Conservation (phyloP, 1,140 invertebrate species). For the Vanessa tameamea region DNA sequence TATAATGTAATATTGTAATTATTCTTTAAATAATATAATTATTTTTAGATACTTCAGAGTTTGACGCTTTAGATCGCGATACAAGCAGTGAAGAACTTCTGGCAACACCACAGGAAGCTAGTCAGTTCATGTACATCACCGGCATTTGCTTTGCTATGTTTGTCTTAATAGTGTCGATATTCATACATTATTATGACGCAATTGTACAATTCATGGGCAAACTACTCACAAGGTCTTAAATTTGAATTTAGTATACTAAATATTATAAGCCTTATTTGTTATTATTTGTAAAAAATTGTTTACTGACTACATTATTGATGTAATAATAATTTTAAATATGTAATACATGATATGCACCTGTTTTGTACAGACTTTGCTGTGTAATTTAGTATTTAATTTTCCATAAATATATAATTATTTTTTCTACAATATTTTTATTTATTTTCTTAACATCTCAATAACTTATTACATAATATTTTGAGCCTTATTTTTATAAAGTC, state of each 20-base stretch:
- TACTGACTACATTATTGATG: slow-evolving; percentile 3
- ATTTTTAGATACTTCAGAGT: slow-evolving; percentile 83
- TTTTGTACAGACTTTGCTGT: slow-evolving; percentile 48
- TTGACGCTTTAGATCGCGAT: slow-evolving; percentile 83
- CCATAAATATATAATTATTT: slow-evolving; percentile 40
- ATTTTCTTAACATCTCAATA: background rate
- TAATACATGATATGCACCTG: slow-evolving; percentile 39
- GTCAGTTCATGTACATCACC: slow-evolving; percentile 81
- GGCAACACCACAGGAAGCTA: slow-evolving; percentile 78
- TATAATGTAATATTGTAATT: background rate
- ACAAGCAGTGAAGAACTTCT: slow-evolving; percentile 76
- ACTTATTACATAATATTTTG: background rate
- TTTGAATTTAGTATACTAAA: slow-evolving; percentile 11
- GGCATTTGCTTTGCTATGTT: slow-evolving; percentile 81
- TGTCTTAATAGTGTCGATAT: slow-evolving; percentile 82
- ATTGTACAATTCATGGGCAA: slow-evolving; percentile 56
- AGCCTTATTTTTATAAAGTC: too few relatives aligned
- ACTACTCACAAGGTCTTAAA: slow-evolving; percentile 43
- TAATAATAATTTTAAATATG: background rate
- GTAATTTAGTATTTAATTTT: slow-evolving; percentile 37
- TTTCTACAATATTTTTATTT: slow-evolving; percentile 34
- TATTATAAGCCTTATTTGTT: slow-evolving; percentile 27
- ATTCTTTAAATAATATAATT: background rate
- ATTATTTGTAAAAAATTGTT: background rate
- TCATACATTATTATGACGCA: slow-evolving; percentile 79